A percentile compares a stretch with the other conserved stretches of the same genome.
phyloP scores from a whole-genome alignment of 2,113 vertebrate species.

The Gallinago media region DNA sequence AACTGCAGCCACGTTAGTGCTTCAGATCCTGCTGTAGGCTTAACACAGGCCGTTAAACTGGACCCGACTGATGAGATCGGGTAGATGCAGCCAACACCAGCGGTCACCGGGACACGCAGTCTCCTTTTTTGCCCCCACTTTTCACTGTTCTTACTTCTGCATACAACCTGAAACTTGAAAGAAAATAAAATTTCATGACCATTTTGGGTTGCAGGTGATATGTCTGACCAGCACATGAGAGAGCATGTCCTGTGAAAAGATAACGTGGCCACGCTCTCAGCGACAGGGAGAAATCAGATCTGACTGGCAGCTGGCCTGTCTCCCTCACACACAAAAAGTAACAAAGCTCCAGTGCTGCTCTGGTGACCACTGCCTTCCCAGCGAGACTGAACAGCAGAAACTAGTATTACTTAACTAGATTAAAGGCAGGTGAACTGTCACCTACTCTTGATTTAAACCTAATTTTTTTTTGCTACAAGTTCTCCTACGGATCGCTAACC shows the following conservation, averaged over 20 bases:
- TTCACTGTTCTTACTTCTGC: neutral
- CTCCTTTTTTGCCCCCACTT: neutral
- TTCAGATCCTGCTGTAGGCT: neutral
- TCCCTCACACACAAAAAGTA: neutral
- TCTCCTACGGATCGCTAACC: neutral
- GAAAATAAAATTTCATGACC: neutral
- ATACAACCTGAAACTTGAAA: neutral
- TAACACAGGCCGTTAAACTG: accelerated
- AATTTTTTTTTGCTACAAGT: neutral
- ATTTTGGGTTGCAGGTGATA: neutral
- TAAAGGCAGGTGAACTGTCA: neutral
- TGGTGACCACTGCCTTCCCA: neutral
- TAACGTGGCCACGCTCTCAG: accelerated
- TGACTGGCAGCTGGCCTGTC: accelerated
- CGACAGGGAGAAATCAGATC: accelerated
- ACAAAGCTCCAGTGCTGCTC: neutral
- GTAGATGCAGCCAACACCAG: neutral
- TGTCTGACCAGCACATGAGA: accelerated
- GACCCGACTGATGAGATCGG: neutral
- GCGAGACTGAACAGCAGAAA: neutral
- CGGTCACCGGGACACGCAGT: accelerated
- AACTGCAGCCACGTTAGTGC: neutral
- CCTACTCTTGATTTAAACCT: neutral
- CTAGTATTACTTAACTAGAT: neutral
- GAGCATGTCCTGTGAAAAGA: neutral